Evolutionary conservation across 1,140 invertebrate genomes (phyloP).

Genomic region (Leucophenga varia): DNA sequence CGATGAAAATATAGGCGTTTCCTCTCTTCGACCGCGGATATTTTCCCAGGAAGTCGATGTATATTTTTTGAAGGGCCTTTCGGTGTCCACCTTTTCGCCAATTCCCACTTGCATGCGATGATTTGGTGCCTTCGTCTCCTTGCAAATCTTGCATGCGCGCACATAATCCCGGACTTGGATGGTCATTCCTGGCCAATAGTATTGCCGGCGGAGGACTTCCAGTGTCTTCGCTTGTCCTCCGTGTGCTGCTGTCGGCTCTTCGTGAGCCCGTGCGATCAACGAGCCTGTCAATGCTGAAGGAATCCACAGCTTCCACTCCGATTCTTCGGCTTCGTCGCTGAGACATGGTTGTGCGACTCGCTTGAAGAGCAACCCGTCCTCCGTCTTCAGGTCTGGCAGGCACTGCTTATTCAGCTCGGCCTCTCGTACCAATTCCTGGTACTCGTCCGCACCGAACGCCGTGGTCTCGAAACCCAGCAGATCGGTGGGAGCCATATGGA

Average conservation of each 20-base stretch:
- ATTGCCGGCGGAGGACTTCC: background rate
- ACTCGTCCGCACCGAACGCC: too few relatives aligned
- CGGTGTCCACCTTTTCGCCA: background rate
- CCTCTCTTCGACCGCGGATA: slow-evolving; percentile 11
- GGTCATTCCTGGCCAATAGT: slow-evolving; percentile 6
- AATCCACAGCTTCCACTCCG: slow-evolving; percentile 4
- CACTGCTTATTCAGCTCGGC: background rate
- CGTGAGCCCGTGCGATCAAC: background rate
- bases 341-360: background rate
- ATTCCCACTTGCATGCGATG: background rate
- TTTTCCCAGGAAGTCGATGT: slow-evolving; percentile 12
- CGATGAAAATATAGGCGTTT: slow-evolving; percentile 10
- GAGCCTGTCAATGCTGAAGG: background rate
- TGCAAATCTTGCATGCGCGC: background rate
- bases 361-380: background rate
- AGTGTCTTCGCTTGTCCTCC: background rate
- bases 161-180: background rate
- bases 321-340: too few relatives aligned
- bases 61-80: slow-evolving; percentile 7
- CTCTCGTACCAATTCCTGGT: too few relatives aligned
- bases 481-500: too few relatives aligned
- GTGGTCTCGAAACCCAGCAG: too few relatives aligned
- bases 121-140: background rate
- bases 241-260: background rate
- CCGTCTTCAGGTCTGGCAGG: background rate